These are phyloP conservation scores for Empidonax alnorum DNA, from an alignment of 2,113 vertebrate species.

Conservation along the genomic window DNA sequence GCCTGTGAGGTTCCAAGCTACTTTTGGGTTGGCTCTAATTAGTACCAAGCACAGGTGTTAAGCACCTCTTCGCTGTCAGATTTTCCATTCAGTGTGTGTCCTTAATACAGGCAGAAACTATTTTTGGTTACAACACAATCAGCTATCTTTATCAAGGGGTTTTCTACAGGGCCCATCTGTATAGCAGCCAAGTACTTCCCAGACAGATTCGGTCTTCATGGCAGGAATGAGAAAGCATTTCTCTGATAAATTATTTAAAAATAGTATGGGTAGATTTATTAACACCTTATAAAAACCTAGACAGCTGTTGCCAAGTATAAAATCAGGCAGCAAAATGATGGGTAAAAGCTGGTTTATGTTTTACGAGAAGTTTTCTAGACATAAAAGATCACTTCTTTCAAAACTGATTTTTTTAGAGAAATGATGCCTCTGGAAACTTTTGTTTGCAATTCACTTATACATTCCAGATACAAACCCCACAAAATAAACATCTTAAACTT, in stretches of 20 bases:
- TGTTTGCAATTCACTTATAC: neutral
- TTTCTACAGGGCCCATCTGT: conserved; percentile 27
- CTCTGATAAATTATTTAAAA: conserved; percentile 59
- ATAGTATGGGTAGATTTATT: conserved; percentile 35
- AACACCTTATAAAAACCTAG: conserved; percentile 49
- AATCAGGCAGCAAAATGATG: neutral
- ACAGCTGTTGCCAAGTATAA: conserved; percentile 34
- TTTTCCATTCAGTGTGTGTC: conserved; percentile 26
- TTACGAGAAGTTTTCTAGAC: neutral
- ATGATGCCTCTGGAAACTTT: neutral
- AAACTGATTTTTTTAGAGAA: neutral
- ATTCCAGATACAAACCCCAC: neutral
- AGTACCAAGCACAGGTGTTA: conserved; percentile 31
- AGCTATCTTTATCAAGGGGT: conserved; percentile 43
- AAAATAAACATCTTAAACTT: neutral
- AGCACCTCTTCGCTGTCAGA: neutral
- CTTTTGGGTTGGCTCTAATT: conserved; percentile 25
- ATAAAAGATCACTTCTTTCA: neutral
- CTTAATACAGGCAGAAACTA: conserved; percentile 32
- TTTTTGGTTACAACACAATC: conserved; percentile 44
- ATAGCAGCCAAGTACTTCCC: conserved; percentile 43
- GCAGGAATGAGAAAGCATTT: conserved; percentile 43
- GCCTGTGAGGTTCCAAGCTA: neutral
- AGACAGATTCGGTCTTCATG: neutral
- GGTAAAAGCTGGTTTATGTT: conserved; percentile 10